Base-by-base conservation (phyloP, 2,888 invertebrate genomes). In the Eilema caniola region DNA sequence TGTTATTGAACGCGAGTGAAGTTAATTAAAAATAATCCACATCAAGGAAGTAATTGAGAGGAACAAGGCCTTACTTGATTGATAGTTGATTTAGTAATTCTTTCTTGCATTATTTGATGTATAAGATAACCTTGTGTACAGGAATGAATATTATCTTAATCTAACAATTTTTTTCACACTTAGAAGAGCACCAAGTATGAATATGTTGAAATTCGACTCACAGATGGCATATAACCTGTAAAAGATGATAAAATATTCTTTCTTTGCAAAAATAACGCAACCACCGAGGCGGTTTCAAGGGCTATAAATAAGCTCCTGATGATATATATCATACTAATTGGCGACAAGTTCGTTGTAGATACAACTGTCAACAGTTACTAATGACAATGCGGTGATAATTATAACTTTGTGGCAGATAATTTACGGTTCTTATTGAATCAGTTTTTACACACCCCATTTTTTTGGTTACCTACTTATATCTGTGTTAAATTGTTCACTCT, bases 21-120 rank as follows among this genome's bases (percentile, higher is more conserved):
- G 73, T 57, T 76, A 73, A 81, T 78, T 76, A 79, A 72, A 78
- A 80, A 68, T 62, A 79, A 77, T 79, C 69, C 41, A 56, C 67
- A 62, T 53, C 59, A 53, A 60, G 41, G 60, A 74, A 78, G 63
- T 69, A 69, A 66, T 62, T 63, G 57, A 59, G 37, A 31, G 67
- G 20, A 62, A 68, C 33, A 14, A 66, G 53, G 23, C 14, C 20
- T 60, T 33, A 41, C 12, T 60, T 60, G 56, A 61, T 62, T 67
- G 62, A 62, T 67, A 33, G 62, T n/a, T 28, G 60, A 4, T 7
- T 67, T 23, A 61, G 62, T 57, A 33, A n/a, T n/a, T 61, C 53
- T 62, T 47, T 47, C 23, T 47, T 56, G 1, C 1, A 0, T 57
- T 24, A 57, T 24, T 25, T 12, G 57, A 57, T 24, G 0, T 24